Conservation (phyloP, 2,888 invertebrate genomes). For the Lordiphosa fenestrarum region DNA sequence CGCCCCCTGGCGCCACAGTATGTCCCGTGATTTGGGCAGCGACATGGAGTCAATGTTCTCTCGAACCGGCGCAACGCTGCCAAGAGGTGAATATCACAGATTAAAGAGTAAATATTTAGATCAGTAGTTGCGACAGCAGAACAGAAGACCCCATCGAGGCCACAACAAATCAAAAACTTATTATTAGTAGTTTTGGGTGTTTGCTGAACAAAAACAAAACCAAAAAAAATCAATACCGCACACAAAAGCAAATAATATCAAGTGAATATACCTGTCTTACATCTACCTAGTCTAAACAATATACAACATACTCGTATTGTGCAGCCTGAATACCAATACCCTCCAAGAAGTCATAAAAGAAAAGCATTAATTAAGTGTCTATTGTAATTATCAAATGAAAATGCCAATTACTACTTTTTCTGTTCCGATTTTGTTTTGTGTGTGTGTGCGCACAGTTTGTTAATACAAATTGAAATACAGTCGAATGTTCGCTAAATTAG, state of each 20-base stretch:
- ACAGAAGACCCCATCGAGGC: conserved; percentile 20
- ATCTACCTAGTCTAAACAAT: conserved; percentile 51
- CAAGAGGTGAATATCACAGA: conserved; percentile 85
- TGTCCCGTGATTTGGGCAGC: conserved; percentile 85
- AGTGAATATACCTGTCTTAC: conserved; percentile 32
- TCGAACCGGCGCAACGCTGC: conserved; percentile 82
- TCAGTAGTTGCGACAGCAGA: conserved; percentile 52
- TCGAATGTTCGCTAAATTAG: too few relatives aligned
- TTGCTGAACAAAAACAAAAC: conserved; percentile 50
- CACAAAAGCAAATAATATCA: conserved; percentile 24
- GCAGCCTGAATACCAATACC: conserved; percentile 37
- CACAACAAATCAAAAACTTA: conserved; percentile 24
- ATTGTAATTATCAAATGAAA: conserved; percentile 57
- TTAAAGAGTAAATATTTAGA: conserved; percentile 81
- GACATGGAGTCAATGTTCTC: conserved; percentile 89
- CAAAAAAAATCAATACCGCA: conserved; percentile 13
- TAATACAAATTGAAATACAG: conserved; percentile 16
- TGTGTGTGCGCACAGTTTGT: conserved; percentile 42
- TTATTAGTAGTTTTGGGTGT: conserved; percentile 67
- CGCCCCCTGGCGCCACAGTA: conserved; percentile 84
- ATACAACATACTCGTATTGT: conserved; percentile 21
- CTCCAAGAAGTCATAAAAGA: conserved; percentile 22
- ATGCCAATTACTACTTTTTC: conserved; percentile 58
- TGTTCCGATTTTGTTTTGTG: conserved; percentile 32
- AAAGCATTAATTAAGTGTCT: conserved; percentile 62